Base-by-base conservation (phyloP, 2,113 vertebrate genomes). In the Tachysurus vachellii region DNA sequence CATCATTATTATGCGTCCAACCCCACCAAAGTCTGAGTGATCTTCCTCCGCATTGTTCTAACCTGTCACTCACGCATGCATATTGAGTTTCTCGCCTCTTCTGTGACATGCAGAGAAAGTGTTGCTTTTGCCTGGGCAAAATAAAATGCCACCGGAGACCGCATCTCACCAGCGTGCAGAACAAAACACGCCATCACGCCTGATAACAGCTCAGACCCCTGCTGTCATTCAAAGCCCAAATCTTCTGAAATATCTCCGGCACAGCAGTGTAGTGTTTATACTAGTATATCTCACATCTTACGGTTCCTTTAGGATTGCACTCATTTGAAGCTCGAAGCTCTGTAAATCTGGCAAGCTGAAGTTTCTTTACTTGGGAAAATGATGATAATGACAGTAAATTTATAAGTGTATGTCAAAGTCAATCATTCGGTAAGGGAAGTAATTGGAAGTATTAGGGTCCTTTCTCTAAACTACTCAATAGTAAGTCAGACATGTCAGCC, bases 51-150 rank as follows among this genome's bases (percentile, higher is more conserved):
- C 57, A 23, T 23, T 11, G 42, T 56, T 77, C 75, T 61, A n/a
- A 57, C 57, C 84, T 86, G 88, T 86, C 88, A 89, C 82, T 89
- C 88, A 84, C 2, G 17, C 28, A 86, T 80, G 82, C 75, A 86
- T 70, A 89, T 73, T 36, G 9, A 57, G 79, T 56, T 44, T 28
- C 66, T 47, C 11, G 56, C 44, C 9, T n/a, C 75, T 79, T 44
- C 71, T 36, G 50, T 64, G 75, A 64, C 85, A 84, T 16, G 36
- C 75, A 13, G 73, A 62, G n/a, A 86, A 36, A 36, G 80, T 23
- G 80, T 77, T 86, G 88, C 62, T 76, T 62, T 73, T 56, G 28
- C 42, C 26, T 26, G 81, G 71, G 81, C 66, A 66, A 82, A 84
- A 31, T 64, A 71, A 13, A 21, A 84, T 89, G 85, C 88, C 75